These are phyloP conservation scores for Batillaria attramentaria DNA, from an alignment of 1,140 invertebrate species.

Conservation along the genomic window DNA sequence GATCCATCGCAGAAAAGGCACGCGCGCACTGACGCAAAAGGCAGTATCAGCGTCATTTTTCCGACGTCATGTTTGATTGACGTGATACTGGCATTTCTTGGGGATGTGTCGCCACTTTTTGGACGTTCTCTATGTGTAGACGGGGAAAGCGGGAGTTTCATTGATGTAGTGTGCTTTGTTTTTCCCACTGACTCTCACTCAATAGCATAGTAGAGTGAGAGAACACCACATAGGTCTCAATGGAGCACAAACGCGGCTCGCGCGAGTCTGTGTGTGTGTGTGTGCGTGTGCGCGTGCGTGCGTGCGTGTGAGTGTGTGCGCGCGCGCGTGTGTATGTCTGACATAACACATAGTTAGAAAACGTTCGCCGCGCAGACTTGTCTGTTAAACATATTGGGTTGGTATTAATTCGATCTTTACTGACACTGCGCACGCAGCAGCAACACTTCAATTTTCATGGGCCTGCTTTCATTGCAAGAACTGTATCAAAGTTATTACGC, in stretches of 20 bases:
- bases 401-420: too few relatives aligned
- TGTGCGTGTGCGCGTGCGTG: not conserved
- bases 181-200: not conserved
- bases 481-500: too few relatives aligned
- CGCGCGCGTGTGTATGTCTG: not conserved
- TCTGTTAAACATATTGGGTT: too few relatives aligned
- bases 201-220: not conserved
- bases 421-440: too few relatives aligned
- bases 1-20: too few relatives aligned
- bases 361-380: too few relatives aligned
- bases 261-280: not conserved
- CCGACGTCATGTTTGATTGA: too few relatives aligned
- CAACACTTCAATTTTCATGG: too few relatives aligned
- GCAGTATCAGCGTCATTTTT: too few relatives aligned
- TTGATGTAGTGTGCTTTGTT: not conserved
- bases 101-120: not conserved
- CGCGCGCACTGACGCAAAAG: too few relatives aligned
- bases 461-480: too few relatives aligned
- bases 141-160: not conserved
- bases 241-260: not conserved
- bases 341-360: too few relatives aligned
- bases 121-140: not conserved
- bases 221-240: not conserved
- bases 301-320: not conserved
- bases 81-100: not conserved